Percentiles rank a stretch among this genome's conserved stretches.
phyloP scores from a whole-genome alignment of 37 sponge, comb jelly and placozoan genomes.

The Oopsacas minuta region DNA sequence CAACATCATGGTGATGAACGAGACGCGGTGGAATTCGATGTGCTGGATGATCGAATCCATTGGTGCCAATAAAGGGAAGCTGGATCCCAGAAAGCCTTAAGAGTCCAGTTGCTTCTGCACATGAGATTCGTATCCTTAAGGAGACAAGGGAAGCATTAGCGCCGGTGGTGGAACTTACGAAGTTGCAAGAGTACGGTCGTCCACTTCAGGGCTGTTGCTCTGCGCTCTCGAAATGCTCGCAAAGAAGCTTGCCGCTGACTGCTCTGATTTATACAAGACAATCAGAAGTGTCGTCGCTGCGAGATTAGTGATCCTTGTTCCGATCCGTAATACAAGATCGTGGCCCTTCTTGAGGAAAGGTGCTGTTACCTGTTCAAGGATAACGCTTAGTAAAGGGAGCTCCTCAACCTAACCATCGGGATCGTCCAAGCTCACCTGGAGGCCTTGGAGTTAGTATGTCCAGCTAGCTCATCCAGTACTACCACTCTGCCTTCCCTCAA shows the following conservation, averaged over 20 bases:
- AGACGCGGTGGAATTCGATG: not conserved
- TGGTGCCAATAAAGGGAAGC: not conserved
- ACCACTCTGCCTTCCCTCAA: not conserved
- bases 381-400: not conserved
- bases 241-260: not conserved
- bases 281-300: not conserved
- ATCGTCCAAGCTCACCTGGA: not conserved
- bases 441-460: not conserved
- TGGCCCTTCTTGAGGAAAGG: not conserved
- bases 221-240: not conserved
- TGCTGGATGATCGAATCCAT: not conserved
- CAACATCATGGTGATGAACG: not conserved
- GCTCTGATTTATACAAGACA: not conserved
- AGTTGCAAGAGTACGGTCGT: not conserved
- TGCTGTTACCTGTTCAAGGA: not conserved
- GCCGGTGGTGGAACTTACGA: not conserved
- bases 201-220: not conserved
- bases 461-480: not conserved
- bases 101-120: not conserved
- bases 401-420: not conserved
- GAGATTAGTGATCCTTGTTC: not conserved
- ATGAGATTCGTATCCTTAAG: not conserved
- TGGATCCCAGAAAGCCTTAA: not conserved
- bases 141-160: not conserved
- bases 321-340: not conserved